phyloP scores from a whole-genome alignment of 1,140 invertebrate species.

The Bombus soroeensis region DNA sequence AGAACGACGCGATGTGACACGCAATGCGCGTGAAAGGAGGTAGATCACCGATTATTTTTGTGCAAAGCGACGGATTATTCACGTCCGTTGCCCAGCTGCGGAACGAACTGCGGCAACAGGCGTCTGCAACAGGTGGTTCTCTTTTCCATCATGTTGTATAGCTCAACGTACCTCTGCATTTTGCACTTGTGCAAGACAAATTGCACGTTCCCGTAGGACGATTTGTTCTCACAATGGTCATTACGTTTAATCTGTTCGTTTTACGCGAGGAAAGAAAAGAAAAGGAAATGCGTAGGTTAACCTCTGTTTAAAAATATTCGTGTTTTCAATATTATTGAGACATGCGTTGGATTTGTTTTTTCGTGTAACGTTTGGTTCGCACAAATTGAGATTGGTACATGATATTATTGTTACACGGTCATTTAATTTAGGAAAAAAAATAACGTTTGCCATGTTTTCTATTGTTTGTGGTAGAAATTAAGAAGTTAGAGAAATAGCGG shows the following conservation, averaged over 20 bases:
- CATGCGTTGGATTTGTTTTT: no score
- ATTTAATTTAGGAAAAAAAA: not conserved
- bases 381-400: not conserved
- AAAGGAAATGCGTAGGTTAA: not conserved
- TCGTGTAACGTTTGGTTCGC: no score
- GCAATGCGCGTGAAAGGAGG: constrained; percentile 6
- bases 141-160: constrained; percentile 42
- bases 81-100: constrained; percentile 42
- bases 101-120: constrained; percentile 55
- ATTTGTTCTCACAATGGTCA: constrained; percentile 42
- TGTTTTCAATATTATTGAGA: not conserved
- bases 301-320: not conserved
- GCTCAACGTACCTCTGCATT: constrained; percentile 42
- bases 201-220: constrained; percentile 52
- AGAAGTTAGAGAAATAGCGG: no score
- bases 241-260: constrained; percentile 7
- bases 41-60: constrained; percentile 62
- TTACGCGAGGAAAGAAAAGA: not conserved
- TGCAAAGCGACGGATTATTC: constrained; percentile 60
- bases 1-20: not conserved
- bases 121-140: constrained; percentile 63
- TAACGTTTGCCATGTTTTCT: not conserved
- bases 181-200: constrained; percentile 59
- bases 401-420: not conserved
- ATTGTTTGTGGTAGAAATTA: no score